These are phyloP conservation scores for Cherax destructor DNA, from an alignment of 1,140 invertebrate species.

Conservation along the genomic window DNA sequence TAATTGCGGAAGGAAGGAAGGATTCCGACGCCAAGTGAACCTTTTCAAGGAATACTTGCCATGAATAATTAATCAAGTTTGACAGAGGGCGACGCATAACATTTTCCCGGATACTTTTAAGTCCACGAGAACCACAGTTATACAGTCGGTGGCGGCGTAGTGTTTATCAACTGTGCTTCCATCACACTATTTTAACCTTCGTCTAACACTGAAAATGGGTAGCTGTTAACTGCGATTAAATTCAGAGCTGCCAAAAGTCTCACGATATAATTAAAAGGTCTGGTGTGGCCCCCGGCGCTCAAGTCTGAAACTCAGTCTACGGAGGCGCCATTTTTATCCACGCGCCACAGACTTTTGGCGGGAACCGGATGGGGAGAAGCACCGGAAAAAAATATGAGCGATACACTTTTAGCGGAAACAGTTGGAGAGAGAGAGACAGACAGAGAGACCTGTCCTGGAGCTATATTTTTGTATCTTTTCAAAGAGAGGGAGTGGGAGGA, in stretches of 20 bases:
- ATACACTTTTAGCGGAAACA: conserved; percentile 58
- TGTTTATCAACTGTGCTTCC: too few species aligned
- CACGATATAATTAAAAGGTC: conserved; percentile 55
- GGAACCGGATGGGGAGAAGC: conserved; percentile 47
- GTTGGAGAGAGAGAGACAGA: conserved; percentile 44
- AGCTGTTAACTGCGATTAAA: conserved; percentile 25
- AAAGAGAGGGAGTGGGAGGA: too few species aligned
- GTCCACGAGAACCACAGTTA: too few species aligned
- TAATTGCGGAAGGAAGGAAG: too few species aligned
- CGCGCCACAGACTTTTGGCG: conserved; percentile 55
- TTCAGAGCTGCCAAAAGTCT: not conserved
- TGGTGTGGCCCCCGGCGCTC: conserved; percentile 32
- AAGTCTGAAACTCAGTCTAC: conserved; percentile 45
- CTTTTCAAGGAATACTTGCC: not conserved
- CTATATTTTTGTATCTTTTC: not conserved
- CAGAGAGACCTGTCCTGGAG: conserved; percentile 20
- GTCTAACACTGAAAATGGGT: not conserved
- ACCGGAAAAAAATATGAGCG: conserved; percentile 38
- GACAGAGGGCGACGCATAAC: not conserved
- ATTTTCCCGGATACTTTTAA: too few species aligned
- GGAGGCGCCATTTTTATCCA: conserved; percentile 52
- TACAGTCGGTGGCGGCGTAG: too few species aligned
- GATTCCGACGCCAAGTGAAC: too few species aligned
- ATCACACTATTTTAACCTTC: too few species aligned
- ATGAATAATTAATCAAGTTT: not conserved